Percentiles rank a stretch among this genome's conserved stretches.
Evolutionary conservation across 2,888 invertebrate genomes (phyloP).

Genomic region (Latrodectus elegans): DNA sequence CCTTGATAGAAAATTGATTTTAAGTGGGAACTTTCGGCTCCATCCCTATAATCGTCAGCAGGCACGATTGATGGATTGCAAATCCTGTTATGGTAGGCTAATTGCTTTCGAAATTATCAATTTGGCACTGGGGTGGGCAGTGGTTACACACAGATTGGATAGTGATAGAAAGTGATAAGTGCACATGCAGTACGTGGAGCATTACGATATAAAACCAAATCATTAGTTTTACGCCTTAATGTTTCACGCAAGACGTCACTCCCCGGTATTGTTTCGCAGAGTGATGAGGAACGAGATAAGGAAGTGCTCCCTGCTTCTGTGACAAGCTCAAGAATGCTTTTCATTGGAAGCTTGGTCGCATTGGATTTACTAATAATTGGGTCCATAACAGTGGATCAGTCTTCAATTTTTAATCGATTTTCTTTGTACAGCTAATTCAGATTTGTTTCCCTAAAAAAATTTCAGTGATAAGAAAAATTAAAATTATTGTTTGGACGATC

Average conservation of each 20-base stretch:
- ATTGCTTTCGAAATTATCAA: conserved; percentile 1
- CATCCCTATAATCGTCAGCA: background rate
- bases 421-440: too few relatives aligned
- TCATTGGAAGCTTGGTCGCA: too few relatives aligned
- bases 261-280: background rate
- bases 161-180: background rate
- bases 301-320: background rate
- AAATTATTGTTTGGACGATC: too few relatives aligned
- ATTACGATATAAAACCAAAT: conserved; percentile 2
- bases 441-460: too few relatives aligned
- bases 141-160: conserved; percentile 1
- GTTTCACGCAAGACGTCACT: background rate
- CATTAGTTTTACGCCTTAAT: background rate
- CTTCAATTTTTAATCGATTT: too few relatives aligned
- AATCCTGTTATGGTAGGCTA: background rate
- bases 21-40: background rate
- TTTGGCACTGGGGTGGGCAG: background rate
- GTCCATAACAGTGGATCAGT: too few relatives aligned
- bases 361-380: too few relatives aligned
- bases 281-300: background rate
- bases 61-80: background rate
- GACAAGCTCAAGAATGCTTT: background rate
- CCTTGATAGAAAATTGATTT: too few relatives aligned
- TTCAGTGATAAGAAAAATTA: too few relatives aligned
- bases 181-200: background rate